Evolutionary conservation across 2,888 invertebrate genomes (phyloP).

Genomic region (Drosophila kanekoi): DNA sequence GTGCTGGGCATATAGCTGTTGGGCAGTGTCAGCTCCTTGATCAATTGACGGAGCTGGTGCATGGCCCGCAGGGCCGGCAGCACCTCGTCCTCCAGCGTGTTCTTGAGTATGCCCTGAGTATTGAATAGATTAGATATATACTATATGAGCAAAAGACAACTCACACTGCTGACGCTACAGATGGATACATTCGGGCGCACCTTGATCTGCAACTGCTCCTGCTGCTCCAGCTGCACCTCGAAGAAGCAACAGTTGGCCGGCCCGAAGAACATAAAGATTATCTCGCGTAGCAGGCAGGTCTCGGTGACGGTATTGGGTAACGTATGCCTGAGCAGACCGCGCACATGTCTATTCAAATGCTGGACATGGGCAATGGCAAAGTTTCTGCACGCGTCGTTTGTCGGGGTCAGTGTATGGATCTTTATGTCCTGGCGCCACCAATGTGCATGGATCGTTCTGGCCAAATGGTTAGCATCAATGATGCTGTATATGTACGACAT

Average conservation of each 20-base stretch:
- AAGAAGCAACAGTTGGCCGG: slow-evolving; percentile 82
- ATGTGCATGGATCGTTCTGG: slow-evolving; percentile 83
- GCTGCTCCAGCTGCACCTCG: slow-evolving; percentile 37
- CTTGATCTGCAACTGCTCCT: slow-evolving; percentile 35
- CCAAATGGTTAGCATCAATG: slow-evolving; percentile 78
- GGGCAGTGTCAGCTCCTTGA: slow-evolving; percentile 75
- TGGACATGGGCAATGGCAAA: slow-evolving; percentile 84
- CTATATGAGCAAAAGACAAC: slow-evolving; percentile 5
- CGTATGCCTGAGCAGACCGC: slow-evolving; percentile 56
- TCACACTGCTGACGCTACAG: slow-evolving; percentile 81
- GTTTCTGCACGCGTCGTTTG: slow-evolving; percentile 82
- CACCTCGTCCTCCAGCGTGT: slow-evolving; percentile 69
- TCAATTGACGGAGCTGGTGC: slow-evolving; percentile 83
- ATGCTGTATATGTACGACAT: slow-evolving; percentile 16
- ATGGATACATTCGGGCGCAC: slow-evolving; percentile 79
- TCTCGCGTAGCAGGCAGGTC: slow-evolving; percentile 82
- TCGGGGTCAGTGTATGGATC: slow-evolving; percentile 74
- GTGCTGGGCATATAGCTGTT: slow-evolving; percentile 75
- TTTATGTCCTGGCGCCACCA: slow-evolving; percentile 84
- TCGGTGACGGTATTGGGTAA: slow-evolving; percentile 79
- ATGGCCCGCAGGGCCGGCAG: slow-evolving; percentile 78
- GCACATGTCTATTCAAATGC: slow-evolving; percentile 61
- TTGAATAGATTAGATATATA: background rate
- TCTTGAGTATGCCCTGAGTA: slow-evolving; percentile 66
- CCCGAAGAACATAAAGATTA: slow-evolving; percentile 83